Conservation (phyloP, 2,797 vertebrate genomes). For the Pampus argenteus region DNA sequence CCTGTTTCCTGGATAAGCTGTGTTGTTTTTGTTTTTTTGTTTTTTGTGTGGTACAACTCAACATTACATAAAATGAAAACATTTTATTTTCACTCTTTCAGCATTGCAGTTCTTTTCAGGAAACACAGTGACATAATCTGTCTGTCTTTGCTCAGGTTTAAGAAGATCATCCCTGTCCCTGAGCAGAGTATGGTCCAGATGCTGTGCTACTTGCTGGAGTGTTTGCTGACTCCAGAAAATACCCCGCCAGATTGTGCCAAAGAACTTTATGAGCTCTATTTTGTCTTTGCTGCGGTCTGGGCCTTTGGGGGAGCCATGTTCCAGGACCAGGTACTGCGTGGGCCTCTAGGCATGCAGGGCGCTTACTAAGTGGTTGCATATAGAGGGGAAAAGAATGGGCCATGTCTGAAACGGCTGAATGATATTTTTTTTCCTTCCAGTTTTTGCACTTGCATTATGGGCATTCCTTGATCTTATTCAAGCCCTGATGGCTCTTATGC, state of each 20-base stretch:
- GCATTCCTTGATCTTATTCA: conserved; percentile 39
- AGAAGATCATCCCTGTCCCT: conserved; percentile 93
- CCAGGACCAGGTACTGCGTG: conserved; percentile 91
- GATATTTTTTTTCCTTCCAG: conserved; percentile 1
- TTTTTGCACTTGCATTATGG: conserved; percentile 36
- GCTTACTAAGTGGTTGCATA: conserved; percentile 41
- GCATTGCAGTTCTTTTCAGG: not conserved
- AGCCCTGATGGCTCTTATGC: conserved; percentile 47
- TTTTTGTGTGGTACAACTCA: not conserved
- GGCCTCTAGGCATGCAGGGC: conserved; percentile 23
- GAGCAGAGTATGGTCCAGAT: conserved; percentile 96
- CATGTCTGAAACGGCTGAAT: conserved; percentile 26
- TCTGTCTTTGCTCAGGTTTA: conserved; percentile 86
- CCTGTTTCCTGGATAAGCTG: not conserved
- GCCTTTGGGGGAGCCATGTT: conserved; percentile 94
- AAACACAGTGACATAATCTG: not conserved
- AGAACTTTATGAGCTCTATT: conserved; percentile 95
- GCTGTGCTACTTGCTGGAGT: conserved; percentile 94
- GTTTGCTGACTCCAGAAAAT: conserved; percentile 90
- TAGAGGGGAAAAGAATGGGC: conserved; percentile 26
- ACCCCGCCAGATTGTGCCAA: conserved; percentile 91
- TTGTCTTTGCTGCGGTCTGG: conserved; percentile 96
- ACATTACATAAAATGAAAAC: conserved; percentile 1
- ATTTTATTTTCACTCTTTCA: not conserved
- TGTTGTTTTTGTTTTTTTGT: no score